Evolutionary conservation across 2,113 vertebrate genomes (phyloP).

Genomic region (Malurus elegans): DNA sequence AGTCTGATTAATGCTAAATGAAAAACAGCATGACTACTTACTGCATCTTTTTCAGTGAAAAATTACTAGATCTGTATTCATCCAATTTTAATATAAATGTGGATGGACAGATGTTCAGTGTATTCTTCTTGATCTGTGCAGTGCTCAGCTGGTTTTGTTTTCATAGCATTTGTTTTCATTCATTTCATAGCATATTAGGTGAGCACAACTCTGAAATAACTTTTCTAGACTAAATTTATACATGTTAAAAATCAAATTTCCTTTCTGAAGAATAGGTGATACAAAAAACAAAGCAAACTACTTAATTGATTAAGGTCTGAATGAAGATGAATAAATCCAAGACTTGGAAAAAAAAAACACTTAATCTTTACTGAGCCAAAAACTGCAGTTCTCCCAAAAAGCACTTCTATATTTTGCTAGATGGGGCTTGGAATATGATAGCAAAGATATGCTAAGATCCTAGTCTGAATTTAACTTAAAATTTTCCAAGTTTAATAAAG

Average conservation of each 20-base stretch:
- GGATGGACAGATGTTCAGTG: neutral
- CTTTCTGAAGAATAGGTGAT: neutral
- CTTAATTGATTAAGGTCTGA: neutral
- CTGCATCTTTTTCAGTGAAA: conserved; percentile 1
- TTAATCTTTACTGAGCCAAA: neutral
- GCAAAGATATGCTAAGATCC: neutral
- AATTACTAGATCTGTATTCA: neutral
- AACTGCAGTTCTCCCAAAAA: neutral
- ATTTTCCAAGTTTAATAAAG: neutral
- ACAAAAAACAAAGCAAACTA: neutral
- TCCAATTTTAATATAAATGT: neutral
- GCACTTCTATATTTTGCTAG: neutral
- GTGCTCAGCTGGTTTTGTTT: neutral
- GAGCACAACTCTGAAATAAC: neutral
- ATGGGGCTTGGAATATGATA: neutral
- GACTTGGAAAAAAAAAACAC: neutral
- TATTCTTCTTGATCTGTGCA: neutral
- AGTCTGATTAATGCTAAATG: neutral
- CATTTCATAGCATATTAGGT: neutral
- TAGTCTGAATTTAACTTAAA: neutral
- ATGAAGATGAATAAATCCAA: neutral
- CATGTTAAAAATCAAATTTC: neutral
- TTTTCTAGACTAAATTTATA: neutral
- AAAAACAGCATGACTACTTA: neutral
- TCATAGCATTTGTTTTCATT: neutral